Conservation (phyloP, 2,113 vertebrate species). For the Quiscalus mexicanus region DNA sequence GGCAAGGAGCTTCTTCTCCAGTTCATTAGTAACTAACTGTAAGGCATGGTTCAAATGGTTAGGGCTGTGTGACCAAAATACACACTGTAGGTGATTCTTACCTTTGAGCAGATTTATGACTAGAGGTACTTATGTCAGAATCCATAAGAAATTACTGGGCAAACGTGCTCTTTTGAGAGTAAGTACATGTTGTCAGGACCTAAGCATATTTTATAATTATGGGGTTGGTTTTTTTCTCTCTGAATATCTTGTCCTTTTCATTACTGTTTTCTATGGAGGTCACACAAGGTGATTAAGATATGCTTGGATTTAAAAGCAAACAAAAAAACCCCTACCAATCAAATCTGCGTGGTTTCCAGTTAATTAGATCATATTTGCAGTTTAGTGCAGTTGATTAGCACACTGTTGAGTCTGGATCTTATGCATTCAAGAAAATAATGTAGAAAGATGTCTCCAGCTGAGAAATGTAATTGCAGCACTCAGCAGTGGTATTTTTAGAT, state of each 20-base stretch:
- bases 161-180: neutral
- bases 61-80: neutral
- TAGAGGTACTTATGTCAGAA: neutral
- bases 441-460: slow-evolving; percentile 41
- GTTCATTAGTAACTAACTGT: neutral
- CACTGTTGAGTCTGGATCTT: slow-evolving; percentile 5
- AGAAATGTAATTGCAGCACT: slow-evolving; percentile 54
- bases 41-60: neutral
- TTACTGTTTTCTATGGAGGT: neutral
- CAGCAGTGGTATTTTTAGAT: slow-evolving; percentile 58
- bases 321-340: neutral
- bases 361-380: slow-evolving; percentile 21
- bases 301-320: slow-evolving; percentile 4
- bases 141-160: neutral
- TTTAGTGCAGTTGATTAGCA: slow-evolving; percentile 2
- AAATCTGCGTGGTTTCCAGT: slow-evolving; percentile 23
- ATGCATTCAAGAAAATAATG: slow-evolving; percentile 9
- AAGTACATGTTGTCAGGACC: neutral
- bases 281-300: neutral
- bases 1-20: neutral
- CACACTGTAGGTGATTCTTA: neutral
- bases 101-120: neutral
- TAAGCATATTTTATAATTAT: neutral
- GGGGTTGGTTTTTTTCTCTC: neutral
- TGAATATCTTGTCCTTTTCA: neutral